phyloP scores from a whole-genome alignment of 1,140 invertebrate species.

The Polyergus mexicanus region DNA sequence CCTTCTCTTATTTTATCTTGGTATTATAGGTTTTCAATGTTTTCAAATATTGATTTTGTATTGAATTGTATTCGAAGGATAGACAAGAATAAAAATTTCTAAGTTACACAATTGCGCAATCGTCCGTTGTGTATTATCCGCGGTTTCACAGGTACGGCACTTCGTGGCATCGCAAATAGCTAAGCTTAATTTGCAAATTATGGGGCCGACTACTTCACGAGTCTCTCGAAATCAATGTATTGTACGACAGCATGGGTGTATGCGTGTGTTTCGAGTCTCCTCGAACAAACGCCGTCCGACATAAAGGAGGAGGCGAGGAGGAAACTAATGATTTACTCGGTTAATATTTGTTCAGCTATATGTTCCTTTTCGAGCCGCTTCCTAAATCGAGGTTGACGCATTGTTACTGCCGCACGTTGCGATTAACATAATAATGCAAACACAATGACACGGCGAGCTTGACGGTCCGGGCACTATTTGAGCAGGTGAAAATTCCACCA shows the following conservation, averaged over 20 bases:
- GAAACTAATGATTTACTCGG: conserved; percentile 83
- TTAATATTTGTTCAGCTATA: conserved; percentile 82
- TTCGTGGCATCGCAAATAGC: conserved; percentile 52
- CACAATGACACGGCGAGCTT: conserved; percentile 82
- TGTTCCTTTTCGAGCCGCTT: conserved; percentile 83
- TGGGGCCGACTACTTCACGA: conserved; percentile 21
- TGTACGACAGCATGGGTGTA: not conserved
- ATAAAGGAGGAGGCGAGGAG: conserved; percentile 58
- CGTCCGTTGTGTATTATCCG: conserved; percentile 30
- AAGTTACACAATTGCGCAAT: conserved; percentile 24
- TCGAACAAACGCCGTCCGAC: conserved; percentile 55
- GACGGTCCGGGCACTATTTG: conserved; percentile 82
- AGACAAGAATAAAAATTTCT: not conserved
- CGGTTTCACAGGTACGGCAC: conserved; percentile 49
- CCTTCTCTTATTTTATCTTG: not conserved
- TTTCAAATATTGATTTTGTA: conserved; percentile 19
- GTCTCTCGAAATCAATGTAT: conserved; percentile 46
- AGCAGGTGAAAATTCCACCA: conserved; percentile 85
- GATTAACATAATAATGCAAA: conserved; percentile 87
- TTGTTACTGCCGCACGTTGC: conserved; percentile 83
- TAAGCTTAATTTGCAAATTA: conserved; percentile 69
- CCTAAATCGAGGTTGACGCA: conserved; percentile 86
- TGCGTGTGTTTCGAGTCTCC: conserved; percentile 5
- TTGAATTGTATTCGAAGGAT: not conserved
- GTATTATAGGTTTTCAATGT: not conserved